A percentile compares a stretch with the other conserved stretches of the same genome.
Conservation (phyloP, 2,113 vertebrate species). For the Xenotilapia flavipinnis region DNA sequence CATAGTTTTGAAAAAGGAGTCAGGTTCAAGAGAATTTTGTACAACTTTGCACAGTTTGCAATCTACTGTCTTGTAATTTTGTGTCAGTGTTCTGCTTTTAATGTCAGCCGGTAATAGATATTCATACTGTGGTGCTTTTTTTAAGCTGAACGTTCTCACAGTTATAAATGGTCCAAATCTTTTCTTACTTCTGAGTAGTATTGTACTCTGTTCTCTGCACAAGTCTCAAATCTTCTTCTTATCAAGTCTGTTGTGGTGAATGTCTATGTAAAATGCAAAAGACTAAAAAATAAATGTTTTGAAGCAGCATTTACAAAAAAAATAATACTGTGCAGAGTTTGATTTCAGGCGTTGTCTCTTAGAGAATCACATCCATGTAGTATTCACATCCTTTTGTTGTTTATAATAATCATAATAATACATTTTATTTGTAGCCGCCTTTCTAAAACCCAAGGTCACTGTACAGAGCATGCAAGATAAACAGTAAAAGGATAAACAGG, state of each 20-base stretch:
- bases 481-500: neutral
- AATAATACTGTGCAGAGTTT: neutral
- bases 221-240: conserved; percentile 34
- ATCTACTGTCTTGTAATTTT: conserved; percentile 6
- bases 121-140: conserved; percentile 46
- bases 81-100: conserved; percentile 26
- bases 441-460: neutral
- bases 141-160: conserved; percentile 21
- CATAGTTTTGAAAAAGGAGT: conserved; percentile 20
- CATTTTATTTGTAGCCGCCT: neutral
- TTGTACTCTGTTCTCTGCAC: conserved; percentile 40
- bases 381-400: neutral
- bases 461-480: neutral
- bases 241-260: conserved; percentile 36
- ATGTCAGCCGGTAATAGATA: conserved; percentile 21
- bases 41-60: conserved; percentile 55
- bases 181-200: conserved; percentile 32
- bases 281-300: conserved; percentile 75
- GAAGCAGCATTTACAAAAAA: conserved; percentile 54
- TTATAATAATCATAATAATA: neutral
- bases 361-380: neutral
- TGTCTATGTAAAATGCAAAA: conserved; percentile 44
- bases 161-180: neutral
- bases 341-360: neutral
- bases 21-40: conserved; percentile 25